Evolutionary conservation across 2,797 vertebrate genomes (phyloP), one percentile per base, ranked within the genome.

Genomic region (Masticophis lateralis): DNA sequence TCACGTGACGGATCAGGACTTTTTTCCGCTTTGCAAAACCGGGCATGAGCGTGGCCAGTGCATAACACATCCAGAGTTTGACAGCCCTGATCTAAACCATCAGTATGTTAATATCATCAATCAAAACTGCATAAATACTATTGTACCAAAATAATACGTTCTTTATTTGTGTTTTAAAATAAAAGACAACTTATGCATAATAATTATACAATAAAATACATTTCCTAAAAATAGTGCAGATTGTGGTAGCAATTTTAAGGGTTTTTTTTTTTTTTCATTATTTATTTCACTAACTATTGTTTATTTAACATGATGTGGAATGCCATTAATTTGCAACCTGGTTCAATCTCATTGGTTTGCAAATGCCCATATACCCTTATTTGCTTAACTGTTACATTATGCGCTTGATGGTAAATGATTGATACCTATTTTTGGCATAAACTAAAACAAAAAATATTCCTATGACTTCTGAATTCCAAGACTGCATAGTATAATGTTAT

Each of bases 401-500:
- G 32, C 5, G 43, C 12, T 66, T 43, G 96, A 95, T 93, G 95
- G 43, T 94, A 91, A 87, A 56, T 95, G 53, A 95, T 95, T 95
- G 92, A 95, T 96, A 96, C 66, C 63, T 95, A 90, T 94, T 96
- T 96, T 95, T 92, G 92, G 32, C 79, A 95, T 96, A 94, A 93
- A 95, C 92, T 90, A 61, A 94, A 90, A 92, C 95, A 90, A 96
- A 96, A 97, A 96, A 83, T 90, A 51, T 90, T 57, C 32, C 90
- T 94, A 95, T 97, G 94, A 94, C 86, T 83, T 95, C 94, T 96
- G 93, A 94, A 95, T 94, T 94, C 94, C 74, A 56, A 10, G 95
- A 92, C 93, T 93, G 94, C 95, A 96, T 95, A 94, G 91, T 74
- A 51, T 94, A 69, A 91, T 95, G 57, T 97, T 97, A 96, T 96